phyloP scores from a whole-genome alignment of 2,888 invertebrate genomes.

The Campaea margaritaria region DNA sequence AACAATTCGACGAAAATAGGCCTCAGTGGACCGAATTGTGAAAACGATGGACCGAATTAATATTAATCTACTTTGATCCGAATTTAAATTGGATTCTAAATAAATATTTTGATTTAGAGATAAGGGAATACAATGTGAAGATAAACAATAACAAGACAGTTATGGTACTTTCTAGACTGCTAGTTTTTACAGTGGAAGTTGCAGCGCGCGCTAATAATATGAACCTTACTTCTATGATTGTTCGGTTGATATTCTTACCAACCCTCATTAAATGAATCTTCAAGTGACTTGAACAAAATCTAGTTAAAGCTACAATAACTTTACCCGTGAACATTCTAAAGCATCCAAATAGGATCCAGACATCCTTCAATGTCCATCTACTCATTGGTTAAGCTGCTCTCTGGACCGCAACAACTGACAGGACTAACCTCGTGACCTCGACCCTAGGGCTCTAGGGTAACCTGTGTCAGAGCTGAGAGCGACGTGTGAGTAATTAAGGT shows the following conservation, averaged over 20 bases:
- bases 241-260: too few species aligned
- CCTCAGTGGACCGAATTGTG: slow-evolving; percentile 16
- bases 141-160: background rate
- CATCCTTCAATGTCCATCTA: slow-evolving; percentile 19
- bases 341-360: background rate
- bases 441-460: slow-evolving; percentile 16
- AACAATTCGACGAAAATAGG: slow-evolving; percentile 25
- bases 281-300: background rate
- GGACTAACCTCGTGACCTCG: slow-evolving; percentile 17
- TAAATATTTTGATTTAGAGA: slow-evolving; percentile 9
- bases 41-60: slow-evolving; percentile 26
- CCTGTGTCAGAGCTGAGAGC: slow-evolving; percentile 8
- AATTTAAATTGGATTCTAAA: slow-evolving; percentile 18
- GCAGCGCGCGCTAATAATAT: too few species aligned
- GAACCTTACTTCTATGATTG: too few species aligned
- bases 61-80: slow-evolving; percentile 28
- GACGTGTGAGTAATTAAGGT: slow-evolving; percentile 4
- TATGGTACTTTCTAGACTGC: too few species aligned
- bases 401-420: slow-evolving; percentile 25
- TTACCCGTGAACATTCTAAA: background rate
- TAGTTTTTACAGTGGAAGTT: too few species aligned
- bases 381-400: slow-evolving; percentile 21
- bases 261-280: too few species aligned
- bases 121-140: background rate
- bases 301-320: background rate